Evolutionary conservation across 2,888 invertebrate species (phyloP), one percentile per base, ranked within the genome.

Genomic region (Dendrolimus pini): DNA sequence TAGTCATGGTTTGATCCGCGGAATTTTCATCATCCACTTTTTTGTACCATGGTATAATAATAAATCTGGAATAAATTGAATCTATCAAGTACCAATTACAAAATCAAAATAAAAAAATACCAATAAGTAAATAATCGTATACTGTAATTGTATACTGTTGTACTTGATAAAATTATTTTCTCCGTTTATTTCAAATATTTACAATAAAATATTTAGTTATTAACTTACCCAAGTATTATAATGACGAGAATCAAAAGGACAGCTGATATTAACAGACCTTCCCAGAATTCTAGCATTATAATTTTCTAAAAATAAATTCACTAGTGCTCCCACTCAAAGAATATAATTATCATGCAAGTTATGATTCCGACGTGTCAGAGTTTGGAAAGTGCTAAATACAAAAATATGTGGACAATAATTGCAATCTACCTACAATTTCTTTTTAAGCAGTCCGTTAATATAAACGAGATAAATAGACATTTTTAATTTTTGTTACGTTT

Each of bases 141-240:
- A n/a, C n/a, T n/a, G n/a, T n/a, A n/a, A n/a, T n/a, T n/a, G n/a
- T n/a, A n/a, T n/a, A n/a, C n/a, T n/a, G n/a, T 18, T 18, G 18
- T 18, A 30, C 6, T 30, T 30, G 6, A 6, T 3, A 30, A 30
- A 30, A 30, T 30, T 30, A 30, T 6, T 30, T 30, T 6, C 30
- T 30, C 30, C 3, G 30, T 30, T 30, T 30, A 30, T 30, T 30
- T 30, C 6, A 30, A 30, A 6, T 30, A 30, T 0, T 3, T 30
- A 30, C 30, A 6, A 6, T 30, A 30, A 30, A 30, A 30, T 30
- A 30, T 30, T 18, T 30, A 30, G 6, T 30, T 30, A 30, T 30
- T 30, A 30, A 67, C 75, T 73, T 64, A 75, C 74, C 66, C 66
- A 58, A 72, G 58, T 54, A 72, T 63, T 41, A 71, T 41, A 52